A percentile compares a stretch with the other conserved stretches of the same genome.
phyloP scores from a whole-genome alignment of 2,888 invertebrate genomes.

The Thecophora atra region DNA sequence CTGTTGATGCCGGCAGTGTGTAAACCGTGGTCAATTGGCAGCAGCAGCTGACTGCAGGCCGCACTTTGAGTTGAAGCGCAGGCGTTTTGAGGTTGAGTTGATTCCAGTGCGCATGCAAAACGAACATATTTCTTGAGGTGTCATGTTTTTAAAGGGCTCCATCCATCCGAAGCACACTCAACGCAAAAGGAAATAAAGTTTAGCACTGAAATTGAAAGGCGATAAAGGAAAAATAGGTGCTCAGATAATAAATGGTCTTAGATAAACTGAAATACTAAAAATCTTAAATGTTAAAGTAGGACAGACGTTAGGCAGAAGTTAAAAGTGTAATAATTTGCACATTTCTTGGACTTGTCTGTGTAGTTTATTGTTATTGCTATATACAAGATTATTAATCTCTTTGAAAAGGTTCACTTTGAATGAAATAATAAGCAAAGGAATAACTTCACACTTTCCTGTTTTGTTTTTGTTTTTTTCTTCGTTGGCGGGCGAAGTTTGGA shows the following conservation, averaged over 20 bases:
- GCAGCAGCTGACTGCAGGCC: not conserved
- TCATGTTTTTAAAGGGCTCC: conserved; percentile 8
- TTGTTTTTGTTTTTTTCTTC: not conserved
- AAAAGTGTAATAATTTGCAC: too few species aligned
- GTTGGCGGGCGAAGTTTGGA: not conserved
- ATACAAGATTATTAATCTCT: too few species aligned
- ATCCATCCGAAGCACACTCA: not conserved
- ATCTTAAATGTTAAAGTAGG: not conserved
- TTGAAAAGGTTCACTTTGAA: too few species aligned
- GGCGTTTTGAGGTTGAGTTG: not conserved
- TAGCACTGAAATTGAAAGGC: too few species aligned
- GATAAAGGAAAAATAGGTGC: too few species aligned
- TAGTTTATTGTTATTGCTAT: too few species aligned
- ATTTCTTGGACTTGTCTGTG: too few species aligned
- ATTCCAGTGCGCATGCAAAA: not conserved
- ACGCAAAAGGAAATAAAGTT: not conserved
- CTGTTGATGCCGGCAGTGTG: not conserved
- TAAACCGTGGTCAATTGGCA: not conserved
- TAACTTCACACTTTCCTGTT: too few species aligned
- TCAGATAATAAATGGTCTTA: not conserved
- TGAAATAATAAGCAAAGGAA: too few species aligned
- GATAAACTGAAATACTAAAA: not conserved
- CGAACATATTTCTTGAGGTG: not conserved
- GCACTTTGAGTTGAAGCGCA: not conserved
- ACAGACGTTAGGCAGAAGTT: too few species aligned